Percentiles rank a stretch among this genome's conserved stretches.
These are phyloP conservation scores for Diabrotica balteata DNA, from an alignment of 2,888 invertebrate genomes.

Conservation along the genomic window DNA sequence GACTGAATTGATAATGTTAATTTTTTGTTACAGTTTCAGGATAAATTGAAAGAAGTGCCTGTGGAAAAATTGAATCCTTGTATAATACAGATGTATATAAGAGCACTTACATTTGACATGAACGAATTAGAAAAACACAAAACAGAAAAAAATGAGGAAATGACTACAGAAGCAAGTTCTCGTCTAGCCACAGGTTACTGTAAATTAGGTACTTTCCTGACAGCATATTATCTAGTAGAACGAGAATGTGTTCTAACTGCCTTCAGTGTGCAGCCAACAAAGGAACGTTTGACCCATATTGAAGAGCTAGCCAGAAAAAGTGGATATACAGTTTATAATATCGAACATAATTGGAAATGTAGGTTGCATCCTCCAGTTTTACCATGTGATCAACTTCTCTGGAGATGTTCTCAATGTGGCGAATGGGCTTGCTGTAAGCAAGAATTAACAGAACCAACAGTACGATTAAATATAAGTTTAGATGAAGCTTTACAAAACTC, in stretches of 20 bases:
- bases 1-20: background rate
- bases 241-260: constrained; percentile 78
- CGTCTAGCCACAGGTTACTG: constrained; percentile 70
- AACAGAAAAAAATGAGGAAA: constrained; percentile 63
- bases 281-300: constrained; percentile 67
- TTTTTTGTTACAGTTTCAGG: constrained; percentile 36
- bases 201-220: constrained; percentile 68
- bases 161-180: constrained; percentile 65
- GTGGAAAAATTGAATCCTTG: constrained; percentile 65
- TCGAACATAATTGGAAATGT: constrained; percentile 57
- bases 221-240: constrained; percentile 68
- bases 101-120: constrained; percentile 78
- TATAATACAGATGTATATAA: constrained; percentile 75
- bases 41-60: constrained; percentile 33
- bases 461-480: constrained; percentile 56
- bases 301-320: constrained; percentile 63
- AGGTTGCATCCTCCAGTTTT: constrained; percentile 55
- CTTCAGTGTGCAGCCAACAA: constrained; percentile 76
- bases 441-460: constrained; percentile 48
- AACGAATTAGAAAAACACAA: constrained; percentile 75
- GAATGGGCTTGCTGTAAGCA: constrained; percentile 56
- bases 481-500: constrained; percentile 64
- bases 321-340: constrained; percentile 61
- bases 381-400: constrained; percentile 52
- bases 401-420: constrained; percentile 54